Conservation (phyloP, 2,797 vertebrate genomes). For the Micropoecilia bifurca region DNA sequence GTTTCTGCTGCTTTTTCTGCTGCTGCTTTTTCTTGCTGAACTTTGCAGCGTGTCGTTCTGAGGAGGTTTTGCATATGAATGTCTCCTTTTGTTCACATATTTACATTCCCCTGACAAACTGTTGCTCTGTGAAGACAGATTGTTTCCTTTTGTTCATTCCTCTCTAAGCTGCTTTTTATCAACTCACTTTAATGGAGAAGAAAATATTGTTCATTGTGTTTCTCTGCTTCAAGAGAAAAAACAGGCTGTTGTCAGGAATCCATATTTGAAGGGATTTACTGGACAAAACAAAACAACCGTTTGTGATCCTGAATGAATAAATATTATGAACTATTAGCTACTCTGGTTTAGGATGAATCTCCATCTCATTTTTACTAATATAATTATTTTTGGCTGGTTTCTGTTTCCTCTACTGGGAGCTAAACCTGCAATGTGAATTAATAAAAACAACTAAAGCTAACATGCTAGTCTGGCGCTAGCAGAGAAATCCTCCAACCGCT, state of each 20-base stretch:
- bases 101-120: slow-evolving; percentile 41
- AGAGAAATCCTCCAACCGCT: too few relatives aligned
- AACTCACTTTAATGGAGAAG: not conserved
- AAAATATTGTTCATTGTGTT: not conserved
- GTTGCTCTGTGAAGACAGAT: slow-evolving; percentile 51
- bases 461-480: too few relatives aligned
- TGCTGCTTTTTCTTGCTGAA: slow-evolving; percentile 33
- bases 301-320: not conserved
- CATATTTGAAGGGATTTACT: not conserved
- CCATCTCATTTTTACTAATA: too few relatives aligned
- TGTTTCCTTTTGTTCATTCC: slow-evolving; percentile 16
- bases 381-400: too few relatives aligned
- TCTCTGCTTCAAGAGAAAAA: not conserved
- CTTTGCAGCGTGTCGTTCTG: slow-evolving; percentile 32
- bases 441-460: too few relatives aligned
- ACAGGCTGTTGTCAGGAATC: not conserved
- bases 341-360: too few relatives aligned
- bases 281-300: not conserved
- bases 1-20: not conserved
- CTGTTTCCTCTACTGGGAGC: too few relatives aligned
- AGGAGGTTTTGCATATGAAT: slow-evolving; percentile 53
- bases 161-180: not conserved
- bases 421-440: too few relatives aligned
- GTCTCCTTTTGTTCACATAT: slow-evolving; percentile 38
- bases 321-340: not conserved